Percentiles rank a stretch among this genome's conserved stretches.
These are phyloP conservation scores for Charadrius vociferus DNA, from an alignment of 2,113 vertebrate species.

Conservation along the genomic window DNA sequence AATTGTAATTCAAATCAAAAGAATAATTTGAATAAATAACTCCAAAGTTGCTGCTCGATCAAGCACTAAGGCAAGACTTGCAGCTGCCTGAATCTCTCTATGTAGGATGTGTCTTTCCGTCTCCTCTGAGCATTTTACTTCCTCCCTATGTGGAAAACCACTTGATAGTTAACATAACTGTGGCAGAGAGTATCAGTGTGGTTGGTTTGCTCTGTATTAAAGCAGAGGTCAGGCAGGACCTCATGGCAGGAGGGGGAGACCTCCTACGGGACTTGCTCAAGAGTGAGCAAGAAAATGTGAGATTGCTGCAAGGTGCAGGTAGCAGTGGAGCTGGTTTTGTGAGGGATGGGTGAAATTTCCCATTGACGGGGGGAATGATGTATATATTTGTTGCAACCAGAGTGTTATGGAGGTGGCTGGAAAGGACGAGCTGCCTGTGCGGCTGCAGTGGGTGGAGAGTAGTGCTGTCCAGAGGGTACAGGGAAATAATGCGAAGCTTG, in stretches of 20 bases:
- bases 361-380: fast-evolving
- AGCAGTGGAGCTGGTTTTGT: fast-evolving
- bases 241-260: background rate
- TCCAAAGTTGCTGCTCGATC: background rate
- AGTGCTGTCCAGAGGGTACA: background rate
- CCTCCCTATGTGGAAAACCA: background rate
- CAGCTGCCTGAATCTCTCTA: background rate
- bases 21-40: background rate
- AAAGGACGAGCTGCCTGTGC: background rate
- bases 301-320: background rate
- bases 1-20: conserved; percentile 36
- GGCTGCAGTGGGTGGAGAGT: fast-evolving
- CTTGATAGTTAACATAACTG: fast-evolving
- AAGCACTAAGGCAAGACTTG: background rate
- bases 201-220: fast-evolving
- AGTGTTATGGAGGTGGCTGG: background rate
- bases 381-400: background rate
- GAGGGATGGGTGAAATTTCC: background rate
- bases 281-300: background rate
- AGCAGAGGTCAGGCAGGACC: background rate
- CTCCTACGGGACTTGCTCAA: background rate
- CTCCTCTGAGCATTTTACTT: background rate
- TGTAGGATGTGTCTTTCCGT: background rate
- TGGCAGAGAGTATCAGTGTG: background rate
- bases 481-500: background rate